Conservation (phyloP, 1,140 invertebrate species). For the Tenebrio molitor region DNA sequence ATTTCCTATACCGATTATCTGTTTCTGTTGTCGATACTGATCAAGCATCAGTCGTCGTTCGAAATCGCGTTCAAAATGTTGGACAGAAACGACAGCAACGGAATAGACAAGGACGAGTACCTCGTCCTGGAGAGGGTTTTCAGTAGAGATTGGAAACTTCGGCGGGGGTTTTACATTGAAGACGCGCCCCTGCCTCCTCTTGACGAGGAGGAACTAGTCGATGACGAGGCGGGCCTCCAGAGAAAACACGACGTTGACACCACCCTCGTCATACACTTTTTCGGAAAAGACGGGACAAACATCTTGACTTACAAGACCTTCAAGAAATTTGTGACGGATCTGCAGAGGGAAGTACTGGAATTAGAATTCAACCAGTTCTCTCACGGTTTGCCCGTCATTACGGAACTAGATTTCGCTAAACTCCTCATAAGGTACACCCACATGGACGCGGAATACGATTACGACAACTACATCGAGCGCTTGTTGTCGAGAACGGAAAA, state of each 20-base stretch:
- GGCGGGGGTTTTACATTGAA: conserved; percentile 73
- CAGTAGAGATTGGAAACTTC: conserved; percentile 84
- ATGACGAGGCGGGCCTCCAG: conserved; percentile 81
- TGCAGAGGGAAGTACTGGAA: conserved; percentile 94
- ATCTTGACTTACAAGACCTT: conserved; percentile 91
- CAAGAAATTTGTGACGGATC: conserved; percentile 91
- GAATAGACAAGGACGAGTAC: conserved; percentile 95
- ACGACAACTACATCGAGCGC: conserved; percentile 82
- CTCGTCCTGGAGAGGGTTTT: conserved; percentile 93
- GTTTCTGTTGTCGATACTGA: conserved; percentile 92
- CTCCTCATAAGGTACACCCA: conserved; percentile 92
- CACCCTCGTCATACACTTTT: conserved; percentile 90
- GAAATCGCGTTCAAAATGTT: conserved; percentile 98
- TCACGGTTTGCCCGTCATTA: conserved; percentile 88
- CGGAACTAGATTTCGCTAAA: conserved; percentile 93
- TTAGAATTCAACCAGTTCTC: conserved; percentile 94
- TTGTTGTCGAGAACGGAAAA: conserved; percentile 73
- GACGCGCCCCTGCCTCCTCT: no score
- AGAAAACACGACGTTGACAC: conserved; percentile 84
- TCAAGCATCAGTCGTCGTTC: conserved; percentile 93
- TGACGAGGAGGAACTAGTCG: conserved; percentile 71
- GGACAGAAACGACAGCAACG: conserved; percentile 94
- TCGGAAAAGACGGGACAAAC: conserved; percentile 89
- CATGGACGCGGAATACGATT: conserved; percentile 84
- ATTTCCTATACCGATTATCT: conserved; percentile 96